phyloP scores from a whole-genome alignment of 2,113 vertebrate genomes.

The Chloebia gouldiae region DNA sequence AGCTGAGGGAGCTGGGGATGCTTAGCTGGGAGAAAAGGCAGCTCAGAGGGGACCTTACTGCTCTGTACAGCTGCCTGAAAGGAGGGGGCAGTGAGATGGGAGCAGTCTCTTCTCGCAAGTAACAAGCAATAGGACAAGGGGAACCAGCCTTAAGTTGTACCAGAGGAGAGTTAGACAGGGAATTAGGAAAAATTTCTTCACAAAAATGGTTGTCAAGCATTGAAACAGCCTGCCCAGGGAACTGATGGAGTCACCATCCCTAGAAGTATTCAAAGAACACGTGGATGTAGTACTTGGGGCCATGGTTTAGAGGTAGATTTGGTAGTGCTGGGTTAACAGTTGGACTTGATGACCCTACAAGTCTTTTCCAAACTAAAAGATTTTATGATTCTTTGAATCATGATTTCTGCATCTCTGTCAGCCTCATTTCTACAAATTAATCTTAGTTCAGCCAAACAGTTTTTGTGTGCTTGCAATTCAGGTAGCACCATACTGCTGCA shows the following conservation, averaged over 20 bases:
- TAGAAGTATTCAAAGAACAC: neutral
- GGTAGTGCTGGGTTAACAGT: neutral
- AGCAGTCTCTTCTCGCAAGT: neutral
- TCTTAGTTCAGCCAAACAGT: neutral
- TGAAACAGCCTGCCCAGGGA: neutral
- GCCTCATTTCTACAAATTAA: neutral
- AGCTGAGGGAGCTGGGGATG: neutral
- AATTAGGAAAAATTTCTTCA: neutral
- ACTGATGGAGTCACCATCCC: neutral
- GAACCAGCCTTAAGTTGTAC: neutral
- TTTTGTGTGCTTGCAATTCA: neutral
- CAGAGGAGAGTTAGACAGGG: neutral
- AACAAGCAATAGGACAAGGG: neutral
- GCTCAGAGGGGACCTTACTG: fast-evolving
- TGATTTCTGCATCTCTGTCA: neutral
- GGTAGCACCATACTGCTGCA: neutral
- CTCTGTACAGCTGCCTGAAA: neutral
- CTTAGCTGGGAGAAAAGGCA: neutral
- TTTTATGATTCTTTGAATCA: neutral
- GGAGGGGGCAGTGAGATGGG: neutral
- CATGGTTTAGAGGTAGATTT: neutral
- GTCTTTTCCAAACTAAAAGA: neutral
- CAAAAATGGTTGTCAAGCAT: neutral
- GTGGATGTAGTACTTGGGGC: neutral
- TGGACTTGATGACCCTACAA: neutral